phyloP scores from a whole-genome alignment of 2,113 vertebrate genomes.

The Crotalus tigris region DNA sequence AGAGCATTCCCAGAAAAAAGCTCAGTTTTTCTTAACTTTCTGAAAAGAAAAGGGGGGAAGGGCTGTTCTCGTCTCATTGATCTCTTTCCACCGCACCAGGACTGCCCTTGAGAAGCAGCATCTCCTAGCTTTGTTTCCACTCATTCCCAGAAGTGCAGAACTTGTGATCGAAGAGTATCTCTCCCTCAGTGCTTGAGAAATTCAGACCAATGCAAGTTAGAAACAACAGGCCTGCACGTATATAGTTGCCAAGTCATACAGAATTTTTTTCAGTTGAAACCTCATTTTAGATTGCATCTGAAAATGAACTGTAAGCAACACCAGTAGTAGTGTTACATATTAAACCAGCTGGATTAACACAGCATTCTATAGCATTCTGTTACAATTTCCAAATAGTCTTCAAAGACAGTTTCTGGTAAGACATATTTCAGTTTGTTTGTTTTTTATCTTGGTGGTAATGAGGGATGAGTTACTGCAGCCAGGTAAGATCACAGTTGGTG shows the following conservation, averaged over 20 bases:
- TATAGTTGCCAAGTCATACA: not conserved
- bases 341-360: not conserved
- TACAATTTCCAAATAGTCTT: not conserved
- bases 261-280: not conserved
- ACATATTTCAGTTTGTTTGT: not conserved
- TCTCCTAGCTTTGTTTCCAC: not conserved
- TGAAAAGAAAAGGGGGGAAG: not conserved
- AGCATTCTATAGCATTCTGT: not conserved
- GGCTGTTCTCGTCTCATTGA: not conserved
- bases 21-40: not conserved
- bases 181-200: not conserved
- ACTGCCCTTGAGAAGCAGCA: not conserved
- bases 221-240: not conserved
- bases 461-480: not conserved
- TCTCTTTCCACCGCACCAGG: not conserved
- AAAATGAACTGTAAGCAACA: not conserved
- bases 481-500: not conserved
- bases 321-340: not conserved
- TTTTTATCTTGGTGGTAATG: not conserved
- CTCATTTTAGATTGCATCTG: not conserved
- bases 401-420: not conserved
- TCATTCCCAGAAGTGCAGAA: not conserved
- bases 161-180: not conserved
- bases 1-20: not conserved
- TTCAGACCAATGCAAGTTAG: not conserved